Conservation (phyloP, 1,140 invertebrate species). For the Schlechtendalia chinensis region DNA sequence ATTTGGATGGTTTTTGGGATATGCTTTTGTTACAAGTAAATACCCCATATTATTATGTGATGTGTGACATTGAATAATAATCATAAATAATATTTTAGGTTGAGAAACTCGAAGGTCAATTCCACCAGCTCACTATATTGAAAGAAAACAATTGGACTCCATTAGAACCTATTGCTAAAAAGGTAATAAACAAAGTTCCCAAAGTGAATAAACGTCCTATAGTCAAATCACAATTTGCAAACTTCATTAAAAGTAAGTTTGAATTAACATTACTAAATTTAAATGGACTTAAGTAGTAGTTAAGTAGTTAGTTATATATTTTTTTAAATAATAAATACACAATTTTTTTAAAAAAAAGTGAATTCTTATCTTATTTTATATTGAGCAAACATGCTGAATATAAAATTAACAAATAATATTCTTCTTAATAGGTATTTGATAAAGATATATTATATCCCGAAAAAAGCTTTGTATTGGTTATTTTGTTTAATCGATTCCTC, state of each 20-base stretch:
- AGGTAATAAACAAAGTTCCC: slow-evolving; percentile 10
- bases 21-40: slow-evolving; percentile 51
- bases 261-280: neutral
- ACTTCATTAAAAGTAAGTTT: slow-evolving; percentile 43
- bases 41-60: neutral
- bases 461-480: too few relatives aligned
- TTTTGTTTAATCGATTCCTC: too few relatives aligned
- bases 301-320: too few relatives aligned
- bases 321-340: too few relatives aligned
- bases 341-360: too few relatives aligned
- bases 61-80: neutral
- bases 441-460: too few relatives aligned
- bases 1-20: slow-evolving; percentile 51
- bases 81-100: neutral
- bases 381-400: too few relatives aligned
- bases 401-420: too few relatives aligned
- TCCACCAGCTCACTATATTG: neutral
- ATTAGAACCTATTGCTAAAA: slow-evolving; percentile 26
- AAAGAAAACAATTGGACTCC: slow-evolving; percentile 31
- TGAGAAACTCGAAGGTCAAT: slow-evolving; percentile 35
- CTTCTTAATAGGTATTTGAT: too few relatives aligned
- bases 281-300: too few relatives aligned
- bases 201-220: neutral
- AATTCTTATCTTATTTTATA: too few relatives aligned
- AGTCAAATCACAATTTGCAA: slow-evolving; percentile 27